Evolutionary conservation across 2,888 invertebrate genomes (phyloP).

Genomic region (Cosmia trapezina): DNA sequence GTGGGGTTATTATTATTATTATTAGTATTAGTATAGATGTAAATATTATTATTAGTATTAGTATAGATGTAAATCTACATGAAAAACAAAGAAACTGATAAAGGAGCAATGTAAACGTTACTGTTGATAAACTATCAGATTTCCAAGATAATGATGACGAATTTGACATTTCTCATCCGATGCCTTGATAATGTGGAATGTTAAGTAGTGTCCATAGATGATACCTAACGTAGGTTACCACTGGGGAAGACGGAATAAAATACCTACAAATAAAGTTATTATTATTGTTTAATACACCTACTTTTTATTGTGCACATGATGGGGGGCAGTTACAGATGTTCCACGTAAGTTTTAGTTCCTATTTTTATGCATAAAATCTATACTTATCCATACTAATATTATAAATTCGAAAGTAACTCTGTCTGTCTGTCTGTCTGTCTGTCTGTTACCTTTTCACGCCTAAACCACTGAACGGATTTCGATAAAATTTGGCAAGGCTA

Average conservation of each 20-base stretch:
- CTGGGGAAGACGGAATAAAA: neutral
- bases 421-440: no score
- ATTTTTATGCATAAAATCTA: neutral
- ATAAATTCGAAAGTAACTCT: no score
- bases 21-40: no score
- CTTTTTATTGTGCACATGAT: neutral
- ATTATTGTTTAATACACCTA: neutral
- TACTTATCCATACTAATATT: no score
- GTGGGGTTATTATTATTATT: no score
- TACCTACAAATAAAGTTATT: neutral
- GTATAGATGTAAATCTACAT: neutral
- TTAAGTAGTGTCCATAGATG: neutral
- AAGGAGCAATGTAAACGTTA: slow-evolving; percentile 7
- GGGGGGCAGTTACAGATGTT: neutral
- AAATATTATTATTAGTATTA: no score
- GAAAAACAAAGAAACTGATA: slow-evolving; percentile 23
- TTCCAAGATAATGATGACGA: slow-evolving; percentile 32
- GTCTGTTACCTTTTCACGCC: no score
- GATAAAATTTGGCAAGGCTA: no score
- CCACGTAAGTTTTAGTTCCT: slow-evolving; percentile 17
- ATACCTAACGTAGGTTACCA: neutral
- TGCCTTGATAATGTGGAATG: slow-evolving; percentile 33
- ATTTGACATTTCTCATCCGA: slow-evolving; percentile 28
- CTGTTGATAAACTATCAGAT: slow-evolving; percentile 37
- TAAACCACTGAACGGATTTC: no score